Conservation (phyloP, 2,113 vertebrate genomes). For the Cinclus mexicanus region DNA sequence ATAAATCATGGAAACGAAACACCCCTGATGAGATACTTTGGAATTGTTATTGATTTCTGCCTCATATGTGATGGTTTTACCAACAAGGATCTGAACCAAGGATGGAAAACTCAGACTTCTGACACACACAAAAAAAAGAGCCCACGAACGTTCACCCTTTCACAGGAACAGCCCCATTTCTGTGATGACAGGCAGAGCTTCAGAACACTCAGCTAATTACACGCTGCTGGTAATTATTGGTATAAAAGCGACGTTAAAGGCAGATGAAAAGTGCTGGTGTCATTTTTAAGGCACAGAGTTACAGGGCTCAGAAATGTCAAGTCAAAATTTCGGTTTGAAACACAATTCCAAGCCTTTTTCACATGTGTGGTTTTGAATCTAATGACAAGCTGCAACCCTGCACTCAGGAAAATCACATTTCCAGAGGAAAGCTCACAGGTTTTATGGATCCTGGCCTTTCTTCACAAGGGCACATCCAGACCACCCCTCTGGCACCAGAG, state of each 20-base stretch:
- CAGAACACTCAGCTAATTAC: slow-evolving; percentile 48
- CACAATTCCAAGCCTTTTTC: neutral
- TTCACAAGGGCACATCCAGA: too few relatives aligned
- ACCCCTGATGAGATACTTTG: accelerated
- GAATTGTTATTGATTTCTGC: neutral
- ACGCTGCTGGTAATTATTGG: slow-evolving; percentile 12
- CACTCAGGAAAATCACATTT: neutral
- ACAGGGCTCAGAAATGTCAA: slow-evolving; percentile 40
- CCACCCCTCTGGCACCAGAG: neutral
- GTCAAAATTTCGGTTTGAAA: slow-evolving; percentile 18
- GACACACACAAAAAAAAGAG: neutral
- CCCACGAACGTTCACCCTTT: neutral
- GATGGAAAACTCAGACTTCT: neutral
- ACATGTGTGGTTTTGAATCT: neutral
- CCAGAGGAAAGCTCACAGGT: neutral
- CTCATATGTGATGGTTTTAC: neutral
- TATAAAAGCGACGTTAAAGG: neutral
- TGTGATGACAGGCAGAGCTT: slow-evolving; percentile 24
- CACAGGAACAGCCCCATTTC: neutral
- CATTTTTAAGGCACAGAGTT: slow-evolving; percentile 35
- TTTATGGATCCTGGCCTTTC: neutral
- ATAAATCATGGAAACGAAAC: neutral
- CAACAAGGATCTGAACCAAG: neutral
- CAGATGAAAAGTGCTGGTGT: slow-evolving; percentile 40
- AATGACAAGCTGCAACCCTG: neutral